Evolutionary conservation across 2,113 vertebrate species (phyloP), one percentile per base, ranked within the genome.

Genomic region (Hiodon alosoides): DNA sequence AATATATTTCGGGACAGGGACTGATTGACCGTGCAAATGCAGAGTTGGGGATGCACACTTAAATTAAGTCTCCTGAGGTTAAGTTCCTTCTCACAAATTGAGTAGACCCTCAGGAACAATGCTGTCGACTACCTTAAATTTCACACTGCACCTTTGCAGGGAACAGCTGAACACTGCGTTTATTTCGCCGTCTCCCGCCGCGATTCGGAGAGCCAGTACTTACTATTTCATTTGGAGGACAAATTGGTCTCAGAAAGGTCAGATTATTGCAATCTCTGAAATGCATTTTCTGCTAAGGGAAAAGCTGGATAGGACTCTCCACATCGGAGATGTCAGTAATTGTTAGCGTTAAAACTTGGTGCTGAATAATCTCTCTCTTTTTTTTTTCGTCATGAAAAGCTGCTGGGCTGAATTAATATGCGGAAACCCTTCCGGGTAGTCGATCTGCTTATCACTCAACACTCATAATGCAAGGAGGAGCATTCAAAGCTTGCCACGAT

Each of bases 281-380:
- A 66, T 47, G 31, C 46, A 50, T 53, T 53, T 58, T 64, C 51
- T 54, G 53, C 62, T 48, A 62, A 67, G 13, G 60, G 50, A 71
- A 50, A 64, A 64, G 46, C 46, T 68, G 50, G 54, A 75, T 52
- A 75, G 14, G 31, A 46, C 73, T 51, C 13, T 47, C 9, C 57
- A 17, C 55, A 69, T 66, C 60, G 52, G 52, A 75, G 48, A 61
- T 47, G 67, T 76, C 69, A 76, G 46, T 70, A 76, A 61, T 14
- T 48, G 46, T 2, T 73, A 58, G 11, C 61, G 58, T 57, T 76
- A 31, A 8, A 8, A 17, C 46, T 52, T 31, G 54, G 17, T 57
- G 31, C 57, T 16, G 7, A 75, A 75, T 51, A 66, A 47, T 74
- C 13, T 46, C 51, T 16, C 59, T 75, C 48, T 46, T 51, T 48